Evolutionary conservation across 2,888 invertebrate genomes (phyloP).

Genomic region (Petrolisthes cinctipes): DNA sequence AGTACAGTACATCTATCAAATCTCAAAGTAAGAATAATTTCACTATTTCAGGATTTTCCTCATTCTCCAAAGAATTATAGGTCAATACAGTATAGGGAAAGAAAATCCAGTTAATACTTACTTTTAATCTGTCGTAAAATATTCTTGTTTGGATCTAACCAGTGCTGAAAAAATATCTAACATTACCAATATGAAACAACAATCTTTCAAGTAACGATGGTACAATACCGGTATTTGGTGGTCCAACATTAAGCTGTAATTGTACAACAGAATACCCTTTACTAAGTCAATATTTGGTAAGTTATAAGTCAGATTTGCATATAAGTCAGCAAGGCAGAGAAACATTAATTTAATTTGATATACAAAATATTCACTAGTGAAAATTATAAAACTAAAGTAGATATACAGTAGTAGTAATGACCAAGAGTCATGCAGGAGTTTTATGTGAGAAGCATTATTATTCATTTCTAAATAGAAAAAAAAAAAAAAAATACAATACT

Average conservation of each 20-base stretch:
- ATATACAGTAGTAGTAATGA: not conserved
- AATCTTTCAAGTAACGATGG: not conserved
- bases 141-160: slow-evolving; percentile 91
- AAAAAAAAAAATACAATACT: too few species aligned
- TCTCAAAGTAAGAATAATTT: too few species aligned
- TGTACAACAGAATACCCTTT: not conserved
- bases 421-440: not conserved
- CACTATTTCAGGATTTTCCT: too few species aligned
- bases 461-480: too few species aligned
- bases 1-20: too few species aligned
- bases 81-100: not conserved
- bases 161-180: slow-evolving; percentile 77
- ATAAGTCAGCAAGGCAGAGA: not conserved
- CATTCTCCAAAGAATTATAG: too few species aligned
- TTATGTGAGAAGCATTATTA: too few species aligned
- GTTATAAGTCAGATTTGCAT: not conserved
- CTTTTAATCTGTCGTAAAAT: slow-evolving; percentile 93
- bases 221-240: not conserved
- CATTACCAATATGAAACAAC: not conserved
- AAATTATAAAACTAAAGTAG: not conserved
- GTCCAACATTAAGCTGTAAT: not conserved
- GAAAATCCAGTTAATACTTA: slow-evolving; percentile 69
- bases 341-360: too few species aligned
- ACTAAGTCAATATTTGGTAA: not conserved
- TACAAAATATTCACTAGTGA: not conserved